These are phyloP conservation scores for Aptenodytes forsteri DNA, from an alignment of 2,113 vertebrate genomes.

Conservation along the genomic window DNA sequence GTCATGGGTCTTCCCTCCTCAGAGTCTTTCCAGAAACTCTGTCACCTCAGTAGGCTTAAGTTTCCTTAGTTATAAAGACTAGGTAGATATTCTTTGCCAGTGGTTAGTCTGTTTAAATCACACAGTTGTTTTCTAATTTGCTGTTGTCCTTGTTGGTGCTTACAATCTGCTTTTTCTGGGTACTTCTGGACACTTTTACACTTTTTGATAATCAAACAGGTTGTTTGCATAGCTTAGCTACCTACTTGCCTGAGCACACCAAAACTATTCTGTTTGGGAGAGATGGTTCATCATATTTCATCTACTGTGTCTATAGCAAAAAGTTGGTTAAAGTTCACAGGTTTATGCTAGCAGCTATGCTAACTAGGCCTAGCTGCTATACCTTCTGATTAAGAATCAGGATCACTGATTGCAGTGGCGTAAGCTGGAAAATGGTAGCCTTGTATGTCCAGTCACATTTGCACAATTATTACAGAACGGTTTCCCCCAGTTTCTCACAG, in stretches of 20 bases:
- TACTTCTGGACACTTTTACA: background rate
- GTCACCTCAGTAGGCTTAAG: background rate
- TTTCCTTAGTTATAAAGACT: background rate
- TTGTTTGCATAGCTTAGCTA: background rate
- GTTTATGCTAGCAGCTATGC: background rate
- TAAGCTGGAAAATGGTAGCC: background rate
- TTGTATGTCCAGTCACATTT: background rate
- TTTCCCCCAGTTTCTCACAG: background rate
- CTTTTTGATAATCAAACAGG: background rate
- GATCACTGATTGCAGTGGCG: background rate
- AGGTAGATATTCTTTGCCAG: background rate
- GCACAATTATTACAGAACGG: accelerated
- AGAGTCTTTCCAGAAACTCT: background rate
- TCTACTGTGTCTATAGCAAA: background rate
- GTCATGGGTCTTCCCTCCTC: background rate
- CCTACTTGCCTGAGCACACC: background rate
- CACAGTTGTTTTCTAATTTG: background rate
- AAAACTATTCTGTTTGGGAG: background rate
- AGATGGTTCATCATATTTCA: background rate
- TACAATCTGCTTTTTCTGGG: background rate
- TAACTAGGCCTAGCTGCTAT: background rate
- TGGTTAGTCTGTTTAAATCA: background rate
- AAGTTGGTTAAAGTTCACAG: background rate
- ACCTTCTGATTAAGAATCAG: background rate
- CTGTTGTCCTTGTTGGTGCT: background rate